Conservation (phyloP, 2,113 vertebrate species). For the Hymenochirus boettgeri region DNA sequence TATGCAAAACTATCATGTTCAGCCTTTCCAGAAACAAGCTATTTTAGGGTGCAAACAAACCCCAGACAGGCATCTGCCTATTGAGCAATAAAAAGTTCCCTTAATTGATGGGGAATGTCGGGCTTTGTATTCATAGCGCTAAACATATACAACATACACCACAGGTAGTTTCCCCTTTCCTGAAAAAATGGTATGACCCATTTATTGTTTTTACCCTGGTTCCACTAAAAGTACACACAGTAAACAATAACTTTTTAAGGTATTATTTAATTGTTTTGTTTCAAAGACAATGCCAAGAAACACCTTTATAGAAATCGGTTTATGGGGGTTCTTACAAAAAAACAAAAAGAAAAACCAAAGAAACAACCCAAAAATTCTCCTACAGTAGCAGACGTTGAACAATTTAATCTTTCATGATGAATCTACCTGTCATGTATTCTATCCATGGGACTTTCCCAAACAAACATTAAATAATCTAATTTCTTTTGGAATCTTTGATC, state of each 20-base stretch:
- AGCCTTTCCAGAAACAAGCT: no score
- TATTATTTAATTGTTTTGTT: conserved; percentile 72
- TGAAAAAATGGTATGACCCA: no score
- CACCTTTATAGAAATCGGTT: conserved; percentile 68
- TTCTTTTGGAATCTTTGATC: conserved; percentile 58
- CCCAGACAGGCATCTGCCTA: no score
- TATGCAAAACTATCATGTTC: no score
- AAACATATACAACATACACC: no score
- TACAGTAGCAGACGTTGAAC: conserved; percentile 58
- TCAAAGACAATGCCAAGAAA: conserved; percentile 86
- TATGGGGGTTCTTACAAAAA: conserved; percentile 57
- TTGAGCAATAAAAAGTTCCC: no score
- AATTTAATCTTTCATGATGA: conserved; percentile 54
- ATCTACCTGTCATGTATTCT: no score
- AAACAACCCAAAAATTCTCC: conserved; percentile 44
- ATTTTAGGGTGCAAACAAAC: no score
- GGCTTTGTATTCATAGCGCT: no score
- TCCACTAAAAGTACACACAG: not conserved
- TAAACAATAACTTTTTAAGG: conserved; percentile 14
- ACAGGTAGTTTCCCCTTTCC: no score
- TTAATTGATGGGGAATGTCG: no score
- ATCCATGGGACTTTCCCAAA: conserved; percentile 55
- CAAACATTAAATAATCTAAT: conserved; percentile 59
- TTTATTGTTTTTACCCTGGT: no score
- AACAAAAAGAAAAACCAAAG: conserved; percentile 50